Evolutionary conservation across 2,797 vertebrate species (phyloP).

Genomic region (Sebastes paucispinis): DNA sequence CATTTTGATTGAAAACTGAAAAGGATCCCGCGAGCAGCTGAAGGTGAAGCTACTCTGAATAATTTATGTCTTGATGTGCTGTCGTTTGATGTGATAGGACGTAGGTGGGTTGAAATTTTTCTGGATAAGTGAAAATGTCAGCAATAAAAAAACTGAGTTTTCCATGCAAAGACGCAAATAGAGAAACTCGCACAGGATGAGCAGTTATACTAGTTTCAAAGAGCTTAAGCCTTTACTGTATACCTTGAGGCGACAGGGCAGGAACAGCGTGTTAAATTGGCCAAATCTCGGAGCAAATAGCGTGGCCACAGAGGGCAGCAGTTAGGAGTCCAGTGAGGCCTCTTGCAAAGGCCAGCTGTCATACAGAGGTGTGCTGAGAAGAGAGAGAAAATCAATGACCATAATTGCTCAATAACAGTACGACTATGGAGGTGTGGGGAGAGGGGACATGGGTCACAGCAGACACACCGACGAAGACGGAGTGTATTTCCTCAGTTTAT

Average conservation of each 20-base stretch:
- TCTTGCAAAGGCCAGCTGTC: constrained; percentile 68
- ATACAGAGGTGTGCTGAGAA: constrained; percentile 57
- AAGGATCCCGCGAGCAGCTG: constrained; percentile 36
- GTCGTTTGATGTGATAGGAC: constrained; percentile 27
- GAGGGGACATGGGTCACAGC: constrained; percentile 32
- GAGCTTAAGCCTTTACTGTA: constrained; percentile 8
- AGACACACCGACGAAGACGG: neutral
- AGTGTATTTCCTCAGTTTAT: constrained; percentile 8
- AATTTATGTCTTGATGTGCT: constrained; percentile 25
- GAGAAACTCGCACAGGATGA: neutral
- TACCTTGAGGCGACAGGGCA: constrained; percentile 25
- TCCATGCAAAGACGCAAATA: neutral
- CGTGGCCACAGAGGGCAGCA: constrained; percentile 47
- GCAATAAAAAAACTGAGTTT: neutral
- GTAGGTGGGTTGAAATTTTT: constrained; percentile 24
- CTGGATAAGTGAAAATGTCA: constrained; percentile 12
- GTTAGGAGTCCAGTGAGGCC: constrained; percentile 63
- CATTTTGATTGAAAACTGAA: constrained; percentile 53
- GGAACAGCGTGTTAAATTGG: constrained; percentile 51
- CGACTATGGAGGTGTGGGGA: constrained; percentile 29
- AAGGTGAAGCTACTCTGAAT: constrained; percentile 44
- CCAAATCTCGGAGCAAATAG: constrained; percentile 58
- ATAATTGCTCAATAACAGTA: constrained; percentile 75
- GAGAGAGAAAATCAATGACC: constrained; percentile 72
- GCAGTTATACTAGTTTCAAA: neutral